phyloP scores from a whole-genome alignment of 2,113 vertebrate genomes.

The Catharus fuscescens region DNA sequence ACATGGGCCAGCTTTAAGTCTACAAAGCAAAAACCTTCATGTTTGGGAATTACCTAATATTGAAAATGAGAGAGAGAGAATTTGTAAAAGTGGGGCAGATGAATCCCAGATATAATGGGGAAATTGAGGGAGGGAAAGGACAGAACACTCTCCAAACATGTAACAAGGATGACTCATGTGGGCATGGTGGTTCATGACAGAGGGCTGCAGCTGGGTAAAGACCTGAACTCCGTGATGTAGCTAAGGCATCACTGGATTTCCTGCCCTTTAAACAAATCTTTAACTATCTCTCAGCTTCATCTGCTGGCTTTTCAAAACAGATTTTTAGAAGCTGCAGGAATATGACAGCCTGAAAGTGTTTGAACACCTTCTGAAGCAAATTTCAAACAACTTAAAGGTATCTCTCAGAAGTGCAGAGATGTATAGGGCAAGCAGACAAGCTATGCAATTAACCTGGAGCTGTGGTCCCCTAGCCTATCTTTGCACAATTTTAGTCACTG shows the following conservation, averaged over 20 bases:
- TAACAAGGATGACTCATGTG: background rate
- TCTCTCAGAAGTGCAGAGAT: background rate
- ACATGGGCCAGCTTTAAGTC: background rate
- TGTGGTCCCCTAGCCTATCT: background rate
- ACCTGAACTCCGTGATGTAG: background rate
- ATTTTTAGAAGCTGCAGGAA: background rate
- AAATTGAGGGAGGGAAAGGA: background rate
- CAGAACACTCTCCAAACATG: background rate
- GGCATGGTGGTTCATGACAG: background rate
- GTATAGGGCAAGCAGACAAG: background rate
- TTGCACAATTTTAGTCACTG: background rate
- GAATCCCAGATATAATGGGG: background rate
- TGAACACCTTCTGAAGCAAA: background rate
- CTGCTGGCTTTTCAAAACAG: background rate
- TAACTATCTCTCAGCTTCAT: background rate
- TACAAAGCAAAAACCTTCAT: background rate
- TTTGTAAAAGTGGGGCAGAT: background rate
- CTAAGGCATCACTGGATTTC: background rate
- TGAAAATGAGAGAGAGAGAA: background rate
- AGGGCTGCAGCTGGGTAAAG: background rate
- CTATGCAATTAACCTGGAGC: background rate
- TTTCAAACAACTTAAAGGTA: background rate
- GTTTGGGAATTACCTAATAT: background rate
- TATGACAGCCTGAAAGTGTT: background rate
- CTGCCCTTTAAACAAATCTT: background rate